phyloP scores from a whole-genome alignment of 2,113 vertebrate species.

The Himantopus leucocephalus region DNA sequence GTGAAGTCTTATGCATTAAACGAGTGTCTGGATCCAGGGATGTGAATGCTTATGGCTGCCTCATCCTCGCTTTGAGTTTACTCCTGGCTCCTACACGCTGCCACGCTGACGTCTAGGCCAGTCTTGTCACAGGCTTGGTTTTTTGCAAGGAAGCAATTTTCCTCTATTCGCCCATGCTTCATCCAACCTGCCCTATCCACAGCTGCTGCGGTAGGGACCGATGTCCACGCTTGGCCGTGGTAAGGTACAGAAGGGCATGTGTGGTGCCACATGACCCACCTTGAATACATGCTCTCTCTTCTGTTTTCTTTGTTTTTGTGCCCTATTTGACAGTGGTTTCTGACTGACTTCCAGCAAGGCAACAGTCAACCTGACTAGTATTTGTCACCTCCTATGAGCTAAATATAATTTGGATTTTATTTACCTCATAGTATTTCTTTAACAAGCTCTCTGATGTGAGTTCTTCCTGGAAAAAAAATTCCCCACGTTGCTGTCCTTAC shows the following conservation, averaged over 20 bases:
- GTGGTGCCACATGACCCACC: neutral
- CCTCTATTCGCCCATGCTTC: neutral
- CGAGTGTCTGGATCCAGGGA: neutral
- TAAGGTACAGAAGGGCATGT: accelerated
- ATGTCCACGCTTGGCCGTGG: neutral
- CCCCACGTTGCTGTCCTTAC: neutral
- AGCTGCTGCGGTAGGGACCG: neutral
- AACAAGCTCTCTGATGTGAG: neutral
- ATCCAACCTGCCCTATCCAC: neutral
- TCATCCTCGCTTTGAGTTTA: neutral
- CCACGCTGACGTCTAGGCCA: accelerated
- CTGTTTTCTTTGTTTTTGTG: neutral
- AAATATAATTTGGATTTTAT: slow-evolving; percentile 51
- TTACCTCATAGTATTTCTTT: slow-evolving; percentile 38
- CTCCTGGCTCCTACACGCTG: neutral
- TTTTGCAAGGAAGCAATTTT: neutral
- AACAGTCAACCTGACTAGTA: neutral
- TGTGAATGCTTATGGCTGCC: neutral
- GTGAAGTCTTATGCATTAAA: neutral
- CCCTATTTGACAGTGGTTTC: slow-evolving; percentile 1
- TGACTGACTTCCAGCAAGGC: slow-evolving; percentile 23
- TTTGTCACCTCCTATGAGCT: slow-evolving; percentile 35
- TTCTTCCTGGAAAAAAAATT: slow-evolving; percentile 36
- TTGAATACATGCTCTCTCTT: neutral
- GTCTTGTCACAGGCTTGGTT: neutral